phyloP scores from a whole-genome alignment of 2,797 vertebrate genomes.

The Hemitrygon akajei region DNA sequence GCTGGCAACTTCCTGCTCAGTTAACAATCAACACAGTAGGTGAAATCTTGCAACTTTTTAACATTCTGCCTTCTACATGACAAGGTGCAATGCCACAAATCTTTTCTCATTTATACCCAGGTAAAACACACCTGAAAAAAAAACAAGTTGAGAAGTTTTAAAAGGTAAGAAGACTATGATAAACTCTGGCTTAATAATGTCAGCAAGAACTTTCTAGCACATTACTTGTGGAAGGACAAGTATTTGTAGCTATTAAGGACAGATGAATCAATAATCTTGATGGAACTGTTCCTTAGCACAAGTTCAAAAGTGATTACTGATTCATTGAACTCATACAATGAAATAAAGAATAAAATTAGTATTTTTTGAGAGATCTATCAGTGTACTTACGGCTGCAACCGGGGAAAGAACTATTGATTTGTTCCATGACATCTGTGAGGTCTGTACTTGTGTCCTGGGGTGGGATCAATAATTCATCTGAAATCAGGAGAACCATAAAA shows the following conservation, averaged over 20 bases:
- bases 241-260: neutral
- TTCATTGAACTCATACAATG: neutral
- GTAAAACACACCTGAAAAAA: neutral
- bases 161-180: neutral
- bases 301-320: neutral
- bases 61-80: slow-evolving; percentile 13
- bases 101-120: neutral
- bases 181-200: neutral
- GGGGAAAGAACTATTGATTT: slow-evolving; percentile 91
- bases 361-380: neutral
- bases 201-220: neutral
- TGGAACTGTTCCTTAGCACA: neutral
- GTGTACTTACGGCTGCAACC: slow-evolving; percentile 81
- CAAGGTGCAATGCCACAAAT: neutral
- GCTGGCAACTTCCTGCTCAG: neutral
- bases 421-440: slow-evolving; percentile 91
- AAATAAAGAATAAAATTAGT: too few species aligned
- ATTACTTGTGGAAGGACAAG: neutral
- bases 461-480: slow-evolving; percentile 77
- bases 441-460: slow-evolving; percentile 78
- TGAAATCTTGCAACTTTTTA: slow-evolving; percentile 26
- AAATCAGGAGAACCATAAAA: slow-evolving; percentile 45
- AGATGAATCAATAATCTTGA: neutral
- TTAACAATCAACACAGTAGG: slow-evolving; percentile 20
- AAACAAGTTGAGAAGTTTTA: neutral